Base-by-base conservation (phyloP, 23 tunicate species). In the Trididemnum miniatum region DNA sequence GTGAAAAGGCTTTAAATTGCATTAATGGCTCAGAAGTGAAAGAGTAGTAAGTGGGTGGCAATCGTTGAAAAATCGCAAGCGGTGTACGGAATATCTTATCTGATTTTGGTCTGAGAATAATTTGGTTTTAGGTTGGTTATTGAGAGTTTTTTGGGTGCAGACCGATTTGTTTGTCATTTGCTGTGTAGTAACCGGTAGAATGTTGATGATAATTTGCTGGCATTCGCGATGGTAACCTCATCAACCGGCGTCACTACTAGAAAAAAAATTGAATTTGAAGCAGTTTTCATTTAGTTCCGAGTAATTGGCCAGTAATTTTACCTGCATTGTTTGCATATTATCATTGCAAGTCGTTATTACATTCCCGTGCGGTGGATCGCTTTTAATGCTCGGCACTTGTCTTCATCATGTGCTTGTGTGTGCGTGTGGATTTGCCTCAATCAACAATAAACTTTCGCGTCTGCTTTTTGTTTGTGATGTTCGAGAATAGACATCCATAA, bases 171-270 rank as follows among this genome's bases (percentile, higher is more conserved):
- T 33, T 31, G 15, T 67, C 38, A 31, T 67, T 31, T 67, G 75
- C 75, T 67, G 75, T 67, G 75, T 67, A 67, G 75, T 67, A 67
- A 31, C n/a, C 25, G 75, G 75, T 67, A 67, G 75, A 30, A 62
- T 25, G 67, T 20, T 12, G 22, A 12, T 62, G 15, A n/a, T 62
- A 44, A 44, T n/a, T 12, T 12, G 29, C 29, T 62, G 67, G 67
- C 67, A 62, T n/a, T 62, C 67, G 67, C 67, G 67, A 12, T 62
- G 29, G 67, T 62, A 4, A 44, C 54, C 12, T 44, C 15, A 44
- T 44, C 9, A 44, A 7, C n/a, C n/a, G n/a, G n/a, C n/a, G n/a
- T n/a, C n/a, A n/a, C n/a, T n/a, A n/a, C n/a, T n/a, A n/a, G n/a
- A n/a, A n/a, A n/a, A n/a, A n/a, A n/a, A n/a, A n/a, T n/a, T n/a